Evolutionary conservation across 2,113 vertebrate genomes (phyloP), one percentile per base, ranked within the genome.

Genomic region (Leptobrachium ailaonicum): DNA sequence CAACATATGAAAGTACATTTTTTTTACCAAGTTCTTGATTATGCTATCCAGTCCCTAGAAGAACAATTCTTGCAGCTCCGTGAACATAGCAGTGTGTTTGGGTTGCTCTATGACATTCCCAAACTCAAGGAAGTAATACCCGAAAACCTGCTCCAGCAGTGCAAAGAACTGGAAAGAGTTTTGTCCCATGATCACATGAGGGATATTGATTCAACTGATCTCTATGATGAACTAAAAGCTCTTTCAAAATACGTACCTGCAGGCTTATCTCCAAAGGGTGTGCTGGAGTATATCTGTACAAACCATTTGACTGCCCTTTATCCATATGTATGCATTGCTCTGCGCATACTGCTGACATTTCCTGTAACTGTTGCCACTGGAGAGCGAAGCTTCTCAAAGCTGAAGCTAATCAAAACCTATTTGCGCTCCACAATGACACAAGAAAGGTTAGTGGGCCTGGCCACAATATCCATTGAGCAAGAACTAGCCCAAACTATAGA

Each of bases 1-100:
- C 20, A 66, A 76, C 41, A 79, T 2, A 56, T 73, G 10, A 56
- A 63, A 79, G 79, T 76, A 47, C 20, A n/a, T 66, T 76, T 79
- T n/a, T 40, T 79, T n/a, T 40, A 12, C 70, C 42, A 54, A 53
- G 32, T 66, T 66, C 63, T 66, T 6, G 63, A 66, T 6, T 66
- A 6, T 41, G 50, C 45, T 41, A 58, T 82, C 44, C 62, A 73
- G 42, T 66, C 67, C 47, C 44, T 66, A 41, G 68, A 82, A 53
- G 40, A 67, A 74, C 11, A n/a, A 69, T 63, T 76, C n/a, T 82
- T 70, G 42, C 63, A 74, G 71, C 76, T 63, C 6, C 62, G 45
- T 14, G 45, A 80, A 80, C 63, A 56, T 32, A 62, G 47, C 41
- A 42, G 4, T 72, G 41, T 73, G 10, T 79, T 79, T 64, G 67